Percentiles rank a stretch among this genome's conserved stretches.
phyloP scores from a whole-genome alignment of 30 jellyfish, hydroid and myxozoan species.

The Turritopsis dohrnii region DNA sequence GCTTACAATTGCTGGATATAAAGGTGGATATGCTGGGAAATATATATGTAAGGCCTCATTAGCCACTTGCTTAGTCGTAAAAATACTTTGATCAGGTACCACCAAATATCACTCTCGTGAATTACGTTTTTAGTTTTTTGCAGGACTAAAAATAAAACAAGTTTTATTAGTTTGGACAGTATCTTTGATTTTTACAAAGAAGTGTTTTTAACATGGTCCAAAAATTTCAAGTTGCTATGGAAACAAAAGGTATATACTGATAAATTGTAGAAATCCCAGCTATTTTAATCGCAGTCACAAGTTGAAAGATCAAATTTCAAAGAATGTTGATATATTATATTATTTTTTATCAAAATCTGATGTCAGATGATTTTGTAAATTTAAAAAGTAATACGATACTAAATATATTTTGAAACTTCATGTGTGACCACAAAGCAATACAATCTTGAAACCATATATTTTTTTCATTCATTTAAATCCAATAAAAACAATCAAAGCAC shows the following conservation, averaged over 20 bases:
- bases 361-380: too few relatives aligned
- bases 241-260: neutral
- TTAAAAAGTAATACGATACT: neutral
- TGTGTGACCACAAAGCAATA: neutral
- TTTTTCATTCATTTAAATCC: neutral
- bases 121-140: conserved; percentile 45
- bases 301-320: neutral
- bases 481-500: neutral
- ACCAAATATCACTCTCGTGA: conserved; percentile 50
- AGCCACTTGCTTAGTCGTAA: conserved; percentile 79
- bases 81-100: conserved; percentile 70
- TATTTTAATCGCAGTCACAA: neutral
- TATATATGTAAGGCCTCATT: conserved; percentile 68
- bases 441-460: neutral
- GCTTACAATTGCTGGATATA: conserved; percentile 75
- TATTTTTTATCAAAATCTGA: too few relatives aligned
- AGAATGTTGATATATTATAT: too few relatives aligned
- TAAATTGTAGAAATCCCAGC: neutral
- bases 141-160: conserved; percentile 43
- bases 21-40: conserved; percentile 44
- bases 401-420: neutral
- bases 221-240: neutral
- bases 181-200: neutral
- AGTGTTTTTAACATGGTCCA: neutral
- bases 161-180: neutral